Base-by-base conservation (phyloP, 2,888 invertebrate species). In the Willowsia nigromaculata region DNA sequence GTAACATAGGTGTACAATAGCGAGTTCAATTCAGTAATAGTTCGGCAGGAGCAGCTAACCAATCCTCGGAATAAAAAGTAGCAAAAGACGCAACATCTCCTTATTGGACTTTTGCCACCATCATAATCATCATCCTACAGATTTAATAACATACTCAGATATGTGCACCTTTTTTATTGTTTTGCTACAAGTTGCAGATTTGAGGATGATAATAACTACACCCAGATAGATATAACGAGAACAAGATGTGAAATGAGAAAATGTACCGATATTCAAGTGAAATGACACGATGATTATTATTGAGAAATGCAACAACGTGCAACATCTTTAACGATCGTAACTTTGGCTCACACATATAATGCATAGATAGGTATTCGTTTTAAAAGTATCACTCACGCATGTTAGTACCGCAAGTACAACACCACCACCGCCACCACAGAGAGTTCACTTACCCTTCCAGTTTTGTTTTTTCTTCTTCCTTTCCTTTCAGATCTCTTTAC, bases 381-480 rank as follows among this genome's bases (percentile, higher is more conserved):
- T 68, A 37, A 4, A 15, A n/a, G 22, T 33, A 56, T 5, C 25
- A 3, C n/a, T 37, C 33, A 56, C 37, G 40, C 43, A 59, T 43
- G 62, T 59, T 76, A 22, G 5, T 80, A 80, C 80, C 80, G 59
- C 80, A 80, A 59, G 59, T 30, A 80, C 78, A 59, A 50, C 76
- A 74, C 47, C 71, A 40, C 27, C 62, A 62, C 59, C 50, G 33
- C 18, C 50, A 76, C 18, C 62, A 71, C 89, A 56, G 37, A 85
- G 71, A 89, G 89, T 89, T 89, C 89, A 89, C 89, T 89, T 89
- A 89, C 89, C 89, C 89, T 89, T 89, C 89, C 89, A 89, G 89
- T 89, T 89, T 85, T 40, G 7, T 18, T 25, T 53, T 76, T 83
- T 68, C 83, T 68, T 18, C 53, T 86, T 62, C 83, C 65, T 15